Percentiles rank a stretch among this genome's conserved stretches.
Conservation (phyloP, 1,140 invertebrate genomes). For the Tetramorium simillimum region DNA sequence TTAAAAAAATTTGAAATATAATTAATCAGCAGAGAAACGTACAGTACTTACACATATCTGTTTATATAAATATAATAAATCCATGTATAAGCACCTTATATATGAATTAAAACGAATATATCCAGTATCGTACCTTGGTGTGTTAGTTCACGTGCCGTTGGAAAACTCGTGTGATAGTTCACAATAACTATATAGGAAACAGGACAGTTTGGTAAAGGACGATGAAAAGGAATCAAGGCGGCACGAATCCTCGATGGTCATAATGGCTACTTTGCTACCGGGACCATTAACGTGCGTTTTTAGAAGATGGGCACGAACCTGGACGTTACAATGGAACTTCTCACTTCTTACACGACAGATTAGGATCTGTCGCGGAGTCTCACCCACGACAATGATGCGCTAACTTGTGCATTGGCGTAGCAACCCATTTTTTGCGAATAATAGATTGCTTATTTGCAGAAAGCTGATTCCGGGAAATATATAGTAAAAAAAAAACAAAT, state of each 20-base stretch:
- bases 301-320: constrained; percentile 76
- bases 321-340: constrained; percentile 67
- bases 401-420: constrained; percentile 73
- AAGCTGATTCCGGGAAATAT: not conserved
- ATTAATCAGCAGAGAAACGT: not conserved
- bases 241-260: constrained; percentile 47
- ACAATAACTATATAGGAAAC: constrained; percentile 57
- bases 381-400: constrained; percentile 80
- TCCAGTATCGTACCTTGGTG: constrained; percentile 33
- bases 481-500: not conserved
- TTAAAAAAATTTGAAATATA: not conserved
- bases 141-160: constrained; percentile 30
- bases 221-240: constrained; percentile 42
- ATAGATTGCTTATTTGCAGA: not conserved
- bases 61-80: constrained; percentile 12
- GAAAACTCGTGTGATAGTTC: constrained; percentile 53
- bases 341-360: constrained; percentile 76
- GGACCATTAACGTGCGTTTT: constrained; percentile 71
- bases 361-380: constrained; percentile 76
- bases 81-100: not conserved
- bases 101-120: not conserved
- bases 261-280: constrained; percentile 70
- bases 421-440: not conserved
- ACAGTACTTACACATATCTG: not conserved
- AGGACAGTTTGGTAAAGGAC: constrained; percentile 41